Evolutionary conservation across 2,888 invertebrate species (phyloP).

Genomic region (Pyrochroa serraticornis): DNA sequence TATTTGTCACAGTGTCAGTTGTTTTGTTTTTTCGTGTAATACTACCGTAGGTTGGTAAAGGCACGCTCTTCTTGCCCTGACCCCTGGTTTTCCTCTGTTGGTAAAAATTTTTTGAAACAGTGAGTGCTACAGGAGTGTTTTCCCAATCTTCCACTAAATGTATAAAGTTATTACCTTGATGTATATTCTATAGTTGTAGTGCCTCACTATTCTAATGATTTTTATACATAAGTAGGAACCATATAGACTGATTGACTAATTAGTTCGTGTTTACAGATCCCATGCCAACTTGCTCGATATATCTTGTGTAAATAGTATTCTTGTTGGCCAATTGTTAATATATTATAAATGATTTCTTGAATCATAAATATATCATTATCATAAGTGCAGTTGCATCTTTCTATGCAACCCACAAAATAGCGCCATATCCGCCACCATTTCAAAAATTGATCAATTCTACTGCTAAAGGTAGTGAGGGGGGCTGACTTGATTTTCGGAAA

Average conservation of each 20-base stretch:
- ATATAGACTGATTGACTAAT: conserved; percentile 36
- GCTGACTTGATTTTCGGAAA: no score
- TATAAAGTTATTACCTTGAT: conserved; percentile 6
- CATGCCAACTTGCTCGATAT: conserved; percentile 23
- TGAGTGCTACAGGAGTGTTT: conserved; percentile 23
- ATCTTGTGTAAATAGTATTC: conserved; percentile 28
- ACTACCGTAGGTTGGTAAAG: background rate
- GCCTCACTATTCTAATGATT: conserved; percentile 33
- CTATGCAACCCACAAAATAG: background rate
- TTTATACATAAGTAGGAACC: conserved; percentile 34
- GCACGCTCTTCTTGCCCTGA: conserved; percentile 17
- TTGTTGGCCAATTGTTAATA: conserved; percentile 29
- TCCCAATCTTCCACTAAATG: conserved; percentile 21
- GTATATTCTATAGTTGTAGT: conserved; percentile 33
- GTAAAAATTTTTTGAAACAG: background rate
- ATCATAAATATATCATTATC: conserved; percentile 26
- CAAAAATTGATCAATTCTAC: no score
- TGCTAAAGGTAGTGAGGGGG: no score
- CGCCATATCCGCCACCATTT: conserved; percentile 1
- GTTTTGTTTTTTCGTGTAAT: no score
- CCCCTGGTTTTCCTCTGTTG: conserved; percentile 5
- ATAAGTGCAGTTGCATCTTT: background rate
- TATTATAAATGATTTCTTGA: conserved; percentile 26
- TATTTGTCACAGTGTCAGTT: conserved; percentile 13
- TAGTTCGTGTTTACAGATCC: conserved; percentile 15